These are phyloP conservation scores for Trichonephila inaurata DNA, from an alignment of 1,140 invertebrate genomes.

Conservation along the genomic window DNA sequence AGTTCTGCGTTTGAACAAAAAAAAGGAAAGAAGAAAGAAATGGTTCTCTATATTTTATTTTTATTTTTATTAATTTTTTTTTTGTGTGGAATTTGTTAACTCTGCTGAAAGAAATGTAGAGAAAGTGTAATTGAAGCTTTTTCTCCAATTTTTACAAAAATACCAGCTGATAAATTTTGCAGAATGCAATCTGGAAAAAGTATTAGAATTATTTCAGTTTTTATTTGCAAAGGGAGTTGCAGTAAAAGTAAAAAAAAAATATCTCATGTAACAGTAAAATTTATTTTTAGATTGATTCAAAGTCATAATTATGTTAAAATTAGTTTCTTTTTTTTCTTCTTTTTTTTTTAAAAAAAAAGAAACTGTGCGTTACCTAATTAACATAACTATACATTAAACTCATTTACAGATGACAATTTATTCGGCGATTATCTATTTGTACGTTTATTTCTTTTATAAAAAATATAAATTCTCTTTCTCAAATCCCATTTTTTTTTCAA, in stretches of 20 bases:
- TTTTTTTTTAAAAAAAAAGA: too few relatives aligned
- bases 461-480: neutral
- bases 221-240: too few relatives aligned
- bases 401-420: too few relatives aligned
- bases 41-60: neutral
- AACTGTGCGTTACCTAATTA: too few relatives aligned
- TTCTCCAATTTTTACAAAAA: neutral
- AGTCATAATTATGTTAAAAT: too few relatives aligned
- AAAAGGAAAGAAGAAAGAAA: neutral
- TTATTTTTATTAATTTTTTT: slow-evolving; percentile 5
- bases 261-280: too few relatives aligned
- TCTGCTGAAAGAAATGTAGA: neutral
- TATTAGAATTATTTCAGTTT: too few relatives aligned
- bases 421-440: neutral
- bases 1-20: neutral
- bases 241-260: too few relatives aligned
- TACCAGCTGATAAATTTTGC: neutral
- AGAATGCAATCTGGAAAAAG: too few relatives aligned
- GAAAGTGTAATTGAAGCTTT: neutral
- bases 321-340: too few relatives aligned
- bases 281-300: too few relatives aligned
- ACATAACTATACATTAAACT: too few relatives aligned
- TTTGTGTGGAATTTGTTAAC: neutral
- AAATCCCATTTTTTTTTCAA: neutral
- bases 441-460: neutral